A percentile compares a stretch with the other conserved stretches of the same genome.
These are phyloP conservation scores for Neelides folsomi DNA, from an alignment of 2,888 invertebrate species.

Conservation along the genomic window DNA sequence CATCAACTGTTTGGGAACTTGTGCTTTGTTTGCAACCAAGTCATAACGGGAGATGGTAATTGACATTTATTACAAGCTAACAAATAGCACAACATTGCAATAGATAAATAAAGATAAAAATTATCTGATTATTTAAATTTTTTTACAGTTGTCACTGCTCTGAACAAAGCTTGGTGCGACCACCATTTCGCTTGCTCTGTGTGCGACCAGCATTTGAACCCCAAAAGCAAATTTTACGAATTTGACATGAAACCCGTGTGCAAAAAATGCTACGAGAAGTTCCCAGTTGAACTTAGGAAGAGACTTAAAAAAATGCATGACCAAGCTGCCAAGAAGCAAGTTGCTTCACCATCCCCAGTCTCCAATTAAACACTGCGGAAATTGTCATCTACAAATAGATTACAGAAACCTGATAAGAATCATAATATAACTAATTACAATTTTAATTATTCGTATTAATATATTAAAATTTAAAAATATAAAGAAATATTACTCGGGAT, in stretches of 20 bases:
- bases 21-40: conserved; percentile 97
- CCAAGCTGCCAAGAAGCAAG: conserved; percentile 46
- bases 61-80: conserved; percentile 14
- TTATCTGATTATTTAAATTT: conserved; percentile 23
- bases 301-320: conserved; percentile 80
- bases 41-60: conserved; percentile 91
- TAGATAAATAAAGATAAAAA: no score
- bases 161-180: conserved; percentile 99
- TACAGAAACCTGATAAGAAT: no score
- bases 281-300: conserved; percentile 84
- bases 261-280: conserved; percentile 94
- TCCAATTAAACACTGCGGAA: no score
- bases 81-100: no score
- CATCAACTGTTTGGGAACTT: conserved; percentile 97
- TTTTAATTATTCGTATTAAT: no score
- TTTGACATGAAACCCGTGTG: conserved; percentile 97
- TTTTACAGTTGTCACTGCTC: conserved; percentile 78
- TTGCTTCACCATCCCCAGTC: no score
- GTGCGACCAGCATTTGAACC: conserved; percentile 90
- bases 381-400: no score
- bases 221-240: conserved; percentile 97
- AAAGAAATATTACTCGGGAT: no score
- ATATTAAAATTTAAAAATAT: no score
- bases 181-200: conserved; percentile 96
- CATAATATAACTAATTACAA: no score